A percentile compares a stretch with the other conserved stretches of the same genome.
phyloP scores from a whole-genome alignment of 1,140 invertebrate genomes.

The Odontomachus brunneus region DNA sequence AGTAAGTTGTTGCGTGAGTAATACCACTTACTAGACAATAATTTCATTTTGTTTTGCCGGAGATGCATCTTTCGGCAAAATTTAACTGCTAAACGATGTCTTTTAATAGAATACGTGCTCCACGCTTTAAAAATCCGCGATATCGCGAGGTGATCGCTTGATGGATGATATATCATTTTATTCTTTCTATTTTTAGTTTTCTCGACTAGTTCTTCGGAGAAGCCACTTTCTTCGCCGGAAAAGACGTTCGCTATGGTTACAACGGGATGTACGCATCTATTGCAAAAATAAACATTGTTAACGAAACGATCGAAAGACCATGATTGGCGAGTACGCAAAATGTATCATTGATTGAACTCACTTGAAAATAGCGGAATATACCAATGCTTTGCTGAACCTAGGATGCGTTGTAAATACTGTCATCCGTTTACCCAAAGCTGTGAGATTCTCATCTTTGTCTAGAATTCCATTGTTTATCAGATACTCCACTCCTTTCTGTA shows the following conservation, averaged over 20 bases:
- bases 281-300: constrained; percentile 45
- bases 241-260: constrained; percentile 78
- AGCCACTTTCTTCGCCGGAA: constrained; percentile 77
- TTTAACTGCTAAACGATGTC: neutral
- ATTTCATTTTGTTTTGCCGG: neutral
- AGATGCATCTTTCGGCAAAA: constrained; percentile 13
- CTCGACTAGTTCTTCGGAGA: constrained; percentile 70
- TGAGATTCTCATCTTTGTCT: constrained; percentile 86
- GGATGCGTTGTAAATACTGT: constrained; percentile 86
- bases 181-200: constrained; percentile 81
- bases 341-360: constrained; percentile 69
- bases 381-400: constrained; percentile 85
- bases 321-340: neutral
- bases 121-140: constrained; percentile 85
- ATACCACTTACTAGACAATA: constrained; percentile 7
- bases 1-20: no score
- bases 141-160: constrained; percentile 86
- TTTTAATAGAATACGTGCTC: constrained; percentile 66
- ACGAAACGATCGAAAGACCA: neutral
- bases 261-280: constrained; percentile 83
- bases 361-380: constrained; percentile 86
- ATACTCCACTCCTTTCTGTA: constrained; percentile 85
- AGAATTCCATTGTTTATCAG: constrained; percentile 86
- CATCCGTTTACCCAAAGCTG: constrained; percentile 86
- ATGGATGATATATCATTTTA: constrained; percentile 84